A percentile compares a stretch with the other conserved stretches of the same genome.
phyloP scores from a whole-genome alignment of 2,888 invertebrate species.

The Parthenolecanium corni region DNA sequence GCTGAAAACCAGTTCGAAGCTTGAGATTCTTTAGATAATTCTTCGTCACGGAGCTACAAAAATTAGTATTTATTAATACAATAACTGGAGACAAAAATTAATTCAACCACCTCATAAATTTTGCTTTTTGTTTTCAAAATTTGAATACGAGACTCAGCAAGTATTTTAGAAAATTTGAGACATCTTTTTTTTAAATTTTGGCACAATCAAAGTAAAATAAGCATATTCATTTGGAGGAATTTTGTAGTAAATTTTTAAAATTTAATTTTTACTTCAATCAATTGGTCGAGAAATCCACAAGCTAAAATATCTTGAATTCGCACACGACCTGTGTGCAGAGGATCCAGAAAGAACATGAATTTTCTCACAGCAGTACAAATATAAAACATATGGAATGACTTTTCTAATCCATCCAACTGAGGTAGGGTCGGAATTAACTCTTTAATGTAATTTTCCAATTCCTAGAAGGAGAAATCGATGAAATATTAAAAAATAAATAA shows the following conservation, averaged over 20 bases:
- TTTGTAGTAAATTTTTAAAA: too few relatives aligned
- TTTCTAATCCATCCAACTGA: conserved; percentile 78
- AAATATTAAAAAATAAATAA: not conserved
- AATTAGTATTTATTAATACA: conserved; percentile 21
- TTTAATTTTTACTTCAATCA: conserved; percentile 68
- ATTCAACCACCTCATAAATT: too few relatives aligned
- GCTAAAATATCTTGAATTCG: conserved; percentile 84
- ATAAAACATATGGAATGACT: conserved; percentile 90
- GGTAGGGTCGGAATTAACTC: conserved; percentile 86
- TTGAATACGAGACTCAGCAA: not conserved
- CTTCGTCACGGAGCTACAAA: conserved; percentile 62
- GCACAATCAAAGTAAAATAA: too few relatives aligned
- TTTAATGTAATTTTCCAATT: conserved; percentile 86
- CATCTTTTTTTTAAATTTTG: too few relatives aligned
- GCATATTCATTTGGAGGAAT: too few relatives aligned
- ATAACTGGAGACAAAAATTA: not conserved
- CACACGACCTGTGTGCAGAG: conserved; percentile 72
- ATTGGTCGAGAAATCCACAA: conserved; percentile 81
- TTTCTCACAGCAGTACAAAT: conserved; percentile 91
- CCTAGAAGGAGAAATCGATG: conserved; percentile 46
- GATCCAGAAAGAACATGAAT: conserved; percentile 92
- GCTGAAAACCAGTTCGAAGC: conserved; percentile 88
- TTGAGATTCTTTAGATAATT: conserved; percentile 67
- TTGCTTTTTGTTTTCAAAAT: not conserved
- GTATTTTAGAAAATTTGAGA: too few relatives aligned